These are phyloP conservation scores for Empis livida DNA, from an alignment of 2,888 invertebrate genomes.

Conservation along the genomic window DNA sequence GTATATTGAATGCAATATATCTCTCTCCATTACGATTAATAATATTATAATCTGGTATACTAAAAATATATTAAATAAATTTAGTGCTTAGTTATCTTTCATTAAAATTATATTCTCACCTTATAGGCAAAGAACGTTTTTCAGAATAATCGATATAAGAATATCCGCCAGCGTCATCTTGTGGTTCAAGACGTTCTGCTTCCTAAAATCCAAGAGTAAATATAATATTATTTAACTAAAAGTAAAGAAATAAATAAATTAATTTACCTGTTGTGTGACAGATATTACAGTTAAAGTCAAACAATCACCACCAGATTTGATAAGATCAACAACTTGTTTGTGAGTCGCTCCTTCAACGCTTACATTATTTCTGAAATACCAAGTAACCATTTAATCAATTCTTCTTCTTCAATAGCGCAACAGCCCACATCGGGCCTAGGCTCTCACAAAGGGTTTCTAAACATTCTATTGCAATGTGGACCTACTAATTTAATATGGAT, in stretches of 20 bases:
- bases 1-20: slow-evolving; percentile 93
- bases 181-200: slow-evolving; percentile 70
- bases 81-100: background rate
- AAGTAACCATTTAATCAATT: background rate
- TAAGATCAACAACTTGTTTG: slow-evolving; percentile 97
- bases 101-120: too few species aligned
- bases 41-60: slow-evolving; percentile 91
- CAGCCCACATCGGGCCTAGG: too few species aligned
- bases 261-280: slow-evolving; percentile 72
- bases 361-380: slow-evolving; percentile 73
- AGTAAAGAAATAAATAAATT: background rate
- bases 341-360: slow-evolving; percentile 99
- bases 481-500: too few species aligned
- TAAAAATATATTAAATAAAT: slow-evolving; percentile 21
- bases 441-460: too few species aligned
- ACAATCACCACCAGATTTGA: slow-evolving; percentile 96
- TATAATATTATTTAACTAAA: background rate
- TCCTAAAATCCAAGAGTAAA: slow-evolving; percentile 40
- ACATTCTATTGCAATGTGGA: too few species aligned
- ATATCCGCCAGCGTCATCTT: slow-evolving; percentile 66
- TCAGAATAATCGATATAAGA: slow-evolving; percentile 84
- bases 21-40: slow-evolving; percentile 78
- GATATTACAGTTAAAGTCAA: slow-evolving; percentile 93
- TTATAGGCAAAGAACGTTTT: slow-evolving; percentile 73
- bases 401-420: too few species aligned